Conservation (phyloP, 2,888 invertebrate genomes). For the Spicauda simplicius region DNA sequence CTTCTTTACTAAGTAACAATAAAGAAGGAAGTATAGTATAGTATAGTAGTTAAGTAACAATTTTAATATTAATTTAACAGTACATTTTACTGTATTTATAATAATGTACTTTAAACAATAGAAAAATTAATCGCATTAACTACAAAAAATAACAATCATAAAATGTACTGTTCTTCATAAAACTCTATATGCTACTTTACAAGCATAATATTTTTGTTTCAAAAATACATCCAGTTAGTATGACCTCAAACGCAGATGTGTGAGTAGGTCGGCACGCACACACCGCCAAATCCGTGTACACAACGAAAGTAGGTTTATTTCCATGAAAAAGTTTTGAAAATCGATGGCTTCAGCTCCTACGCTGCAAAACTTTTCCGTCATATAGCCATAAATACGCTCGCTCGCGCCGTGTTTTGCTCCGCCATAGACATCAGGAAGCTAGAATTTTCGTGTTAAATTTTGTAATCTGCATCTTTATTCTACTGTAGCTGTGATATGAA, state of each 20-base stretch:
- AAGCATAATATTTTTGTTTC: conserved; percentile 6
- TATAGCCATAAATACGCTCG: conserved; percentile 80
- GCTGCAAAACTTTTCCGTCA: conserved; percentile 81
- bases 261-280: conserved; percentile 64
- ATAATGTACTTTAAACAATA: too few relatives aligned
- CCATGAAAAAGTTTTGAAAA: conserved; percentile 86
- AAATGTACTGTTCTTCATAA: too few relatives aligned
- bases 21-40: too few relatives aligned
- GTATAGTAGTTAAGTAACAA: too few relatives aligned
- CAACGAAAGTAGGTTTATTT: conserved; percentile 84
- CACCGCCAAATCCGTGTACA: conserved; percentile 60
- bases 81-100: too few relatives aligned
- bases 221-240: conserved; percentile 54
- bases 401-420: conserved; percentile 74
- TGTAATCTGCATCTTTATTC: conserved; percentile 53
- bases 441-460: conserved; percentile 59
- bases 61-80: too few relatives aligned
- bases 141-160: too few relatives aligned
- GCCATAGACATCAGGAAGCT: conserved; percentile 57
- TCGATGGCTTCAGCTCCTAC: conserved; percentile 84
- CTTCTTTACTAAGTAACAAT: too few relatives aligned
- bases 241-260: conserved; percentile 68
- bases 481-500: conserved; percentile 18
- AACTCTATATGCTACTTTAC: not conserved
- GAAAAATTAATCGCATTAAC: too few relatives aligned